Evolutionary conservation across 2,888 invertebrate genomes (phyloP).

Genomic region (Pristionchus entomophagus): DNA sequence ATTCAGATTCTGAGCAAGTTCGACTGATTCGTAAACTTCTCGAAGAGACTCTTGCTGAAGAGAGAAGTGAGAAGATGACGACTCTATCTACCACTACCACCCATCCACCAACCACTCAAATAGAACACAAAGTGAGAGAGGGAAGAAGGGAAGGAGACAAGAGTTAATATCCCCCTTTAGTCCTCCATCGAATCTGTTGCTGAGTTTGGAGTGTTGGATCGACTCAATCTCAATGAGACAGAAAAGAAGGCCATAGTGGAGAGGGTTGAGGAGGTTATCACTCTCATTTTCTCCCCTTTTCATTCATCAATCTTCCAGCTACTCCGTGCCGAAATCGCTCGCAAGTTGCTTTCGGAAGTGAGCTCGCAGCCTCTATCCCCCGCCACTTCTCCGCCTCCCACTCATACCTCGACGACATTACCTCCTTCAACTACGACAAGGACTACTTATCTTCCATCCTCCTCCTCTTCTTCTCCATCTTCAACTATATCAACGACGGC

Average conservation of each 20-base stretch:
- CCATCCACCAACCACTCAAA: not conserved
- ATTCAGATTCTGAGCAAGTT: slow-evolving; percentile 28
- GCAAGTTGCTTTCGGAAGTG: slow-evolving; percentile 11
- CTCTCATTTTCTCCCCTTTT: not conserved
- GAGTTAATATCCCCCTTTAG: not conserved
- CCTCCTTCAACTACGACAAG: not conserved
- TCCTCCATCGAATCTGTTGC: not conserved
- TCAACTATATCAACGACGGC: not conserved
- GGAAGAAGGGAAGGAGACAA: not conserved
- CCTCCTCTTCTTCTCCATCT: not conserved
- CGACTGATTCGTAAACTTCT: slow-evolving; percentile 4
- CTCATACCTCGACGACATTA: not conserved
- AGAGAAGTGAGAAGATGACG: not conserved
- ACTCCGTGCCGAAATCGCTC: slow-evolving; percentile 21
- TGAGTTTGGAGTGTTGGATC: not conserved
- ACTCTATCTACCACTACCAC: not conserved
- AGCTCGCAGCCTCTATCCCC: not conserved
- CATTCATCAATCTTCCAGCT: not conserved
- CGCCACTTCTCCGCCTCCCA: not conserved
- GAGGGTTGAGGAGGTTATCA: slow-evolving; percentile 13
- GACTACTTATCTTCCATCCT: not conserved
- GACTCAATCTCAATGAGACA: slow-evolving; percentile 25
- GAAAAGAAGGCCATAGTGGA: slow-evolving; percentile 30
- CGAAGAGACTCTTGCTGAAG: slow-evolving; percentile 1
- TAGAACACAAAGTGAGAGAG: not conserved